These are phyloP conservation scores for Dendroctonus valens DNA, from an alignment of 1,140 invertebrate genomes.

Conservation along the genomic window DNA sequence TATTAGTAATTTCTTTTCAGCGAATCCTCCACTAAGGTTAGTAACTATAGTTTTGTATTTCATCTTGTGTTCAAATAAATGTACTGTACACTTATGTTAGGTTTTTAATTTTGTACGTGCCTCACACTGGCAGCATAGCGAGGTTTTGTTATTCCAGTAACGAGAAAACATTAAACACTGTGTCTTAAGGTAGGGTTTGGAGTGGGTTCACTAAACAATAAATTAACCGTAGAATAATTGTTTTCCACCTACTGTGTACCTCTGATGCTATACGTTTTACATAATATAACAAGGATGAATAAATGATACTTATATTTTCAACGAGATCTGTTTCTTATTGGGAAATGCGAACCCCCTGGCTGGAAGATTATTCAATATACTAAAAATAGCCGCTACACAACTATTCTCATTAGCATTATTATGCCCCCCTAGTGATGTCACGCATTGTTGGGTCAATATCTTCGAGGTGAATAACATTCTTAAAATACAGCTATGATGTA, in stretches of 20 bases:
- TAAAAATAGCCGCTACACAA: too few species aligned
- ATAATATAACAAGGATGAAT: constrained; percentile 11
- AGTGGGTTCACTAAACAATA: neutral
- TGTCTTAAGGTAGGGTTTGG: neutral
- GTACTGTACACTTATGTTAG: neutral
- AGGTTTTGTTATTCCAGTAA: neutral
- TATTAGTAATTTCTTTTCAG: neutral
- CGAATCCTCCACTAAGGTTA: neutral
- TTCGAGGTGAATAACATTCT: too few species aligned
- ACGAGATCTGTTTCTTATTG: too few species aligned
- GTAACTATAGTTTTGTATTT: constrained; percentile 3
- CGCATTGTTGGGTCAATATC: too few species aligned
- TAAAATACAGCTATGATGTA: too few species aligned
- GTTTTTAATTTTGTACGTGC: constrained; percentile 3
- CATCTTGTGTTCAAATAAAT: constrained; percentile 11
- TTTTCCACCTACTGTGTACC: constrained; percentile 3
- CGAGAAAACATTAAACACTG: neutral
- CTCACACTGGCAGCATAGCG: neutral
- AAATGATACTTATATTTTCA: constrained; percentile 14
- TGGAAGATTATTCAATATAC: too few species aligned
- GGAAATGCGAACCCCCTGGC: too few species aligned
- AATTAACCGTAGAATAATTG: neutral
- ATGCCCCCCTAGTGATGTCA: too few species aligned
- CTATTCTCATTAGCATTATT: too few species aligned
- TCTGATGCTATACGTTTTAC: constrained; percentile 1